Base-by-base conservation (phyloP, 2,797 vertebrate genomes). In the Acanthurus lineatus region DNA sequence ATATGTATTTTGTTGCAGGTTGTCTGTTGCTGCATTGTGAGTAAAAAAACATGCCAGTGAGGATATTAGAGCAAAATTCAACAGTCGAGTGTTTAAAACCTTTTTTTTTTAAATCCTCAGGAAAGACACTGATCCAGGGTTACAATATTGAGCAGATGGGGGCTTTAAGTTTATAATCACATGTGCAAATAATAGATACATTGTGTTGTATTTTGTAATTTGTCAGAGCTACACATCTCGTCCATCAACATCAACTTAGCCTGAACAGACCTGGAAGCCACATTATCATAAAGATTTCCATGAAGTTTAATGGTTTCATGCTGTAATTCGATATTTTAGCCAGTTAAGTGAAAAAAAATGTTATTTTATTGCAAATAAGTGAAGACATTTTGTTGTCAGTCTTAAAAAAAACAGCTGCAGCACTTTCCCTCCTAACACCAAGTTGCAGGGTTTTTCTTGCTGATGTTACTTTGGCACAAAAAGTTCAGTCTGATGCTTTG, bases 131-230 rank as follows among this genome's bases (percentile, higher is more conserved):
- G 44, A 73, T 44, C 58, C 70, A 42, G 38, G 32, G 12, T 35
- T 11, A 40, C 42, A 64, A 64, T 76, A 82, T 73, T 63, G 67
- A 78, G 52, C 58, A 38, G 52, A 61, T 66, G 35, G 67, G 74
- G 62, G 68, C 67, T 75, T 77, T 16, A 58, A 32, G 67, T 75
- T 71, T 52, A 38, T 59, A 68, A 69, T 68, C 63, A 73, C 57
- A 76, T 70, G 19, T 11, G 10, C 15, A 70, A 77, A 20, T 28
- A 54, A 57, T 11, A 22, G 47, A 59, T 25, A 12, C 47, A 54
- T 5, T 67, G 38, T 17, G 17, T 6, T 66, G n/a, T 20, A 22
- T 28, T 35, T 1, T 57, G 10, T n/a, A 28, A 70, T 67, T 4
- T 61, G n/a, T 60, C 54, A 17, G 28, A 20, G n/a, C 35, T 32